Percentiles rank a stretch among this genome's conserved stretches.
phyloP scores from a whole-genome alignment of 1,140 invertebrate species.

The Coptotermes formosanus region DNA sequence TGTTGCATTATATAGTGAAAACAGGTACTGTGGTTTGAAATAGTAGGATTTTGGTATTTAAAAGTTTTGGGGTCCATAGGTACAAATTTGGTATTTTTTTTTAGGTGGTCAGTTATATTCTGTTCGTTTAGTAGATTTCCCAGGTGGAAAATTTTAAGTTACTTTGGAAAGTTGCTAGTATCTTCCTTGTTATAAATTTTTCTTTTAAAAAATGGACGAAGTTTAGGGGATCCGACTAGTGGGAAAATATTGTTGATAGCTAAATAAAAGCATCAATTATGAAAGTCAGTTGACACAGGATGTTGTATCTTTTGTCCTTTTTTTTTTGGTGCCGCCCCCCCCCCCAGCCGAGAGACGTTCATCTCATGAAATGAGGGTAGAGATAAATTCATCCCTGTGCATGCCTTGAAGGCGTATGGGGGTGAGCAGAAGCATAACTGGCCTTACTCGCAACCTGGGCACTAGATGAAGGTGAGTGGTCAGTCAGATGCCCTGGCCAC shows the following conservation, averaged over 20 bases:
- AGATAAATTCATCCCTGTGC: no score
- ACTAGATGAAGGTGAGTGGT: no score
- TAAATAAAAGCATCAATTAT: constrained; percentile 31
- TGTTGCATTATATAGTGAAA: background rate
- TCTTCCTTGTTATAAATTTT: background rate
- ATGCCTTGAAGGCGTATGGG: no score
- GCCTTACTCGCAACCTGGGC: no score
- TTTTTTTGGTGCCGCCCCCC: background rate
- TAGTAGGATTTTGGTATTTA: background rate
- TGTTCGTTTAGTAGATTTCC: background rate
- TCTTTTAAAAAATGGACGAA: constrained; percentile 26
- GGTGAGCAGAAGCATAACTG: no score
- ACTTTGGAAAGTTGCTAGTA: constrained; percentile 5
- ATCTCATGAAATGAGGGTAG: no score
- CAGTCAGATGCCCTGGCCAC: no score
- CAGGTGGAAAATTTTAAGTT: background rate
- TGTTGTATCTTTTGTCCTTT: background rate
- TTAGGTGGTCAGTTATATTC: background rate
- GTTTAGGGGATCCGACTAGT: constrained; percentile 31
- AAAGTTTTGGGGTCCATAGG: background rate
- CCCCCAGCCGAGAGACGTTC: no score
- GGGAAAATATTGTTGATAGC: constrained; percentile 34
- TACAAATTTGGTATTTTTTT: background rate
- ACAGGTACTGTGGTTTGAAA: background rate
- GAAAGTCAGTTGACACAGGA: background rate